phyloP scores from a whole-genome alignment of 2,888 invertebrate genomes.

The Diarsia brunnea region DNA sequence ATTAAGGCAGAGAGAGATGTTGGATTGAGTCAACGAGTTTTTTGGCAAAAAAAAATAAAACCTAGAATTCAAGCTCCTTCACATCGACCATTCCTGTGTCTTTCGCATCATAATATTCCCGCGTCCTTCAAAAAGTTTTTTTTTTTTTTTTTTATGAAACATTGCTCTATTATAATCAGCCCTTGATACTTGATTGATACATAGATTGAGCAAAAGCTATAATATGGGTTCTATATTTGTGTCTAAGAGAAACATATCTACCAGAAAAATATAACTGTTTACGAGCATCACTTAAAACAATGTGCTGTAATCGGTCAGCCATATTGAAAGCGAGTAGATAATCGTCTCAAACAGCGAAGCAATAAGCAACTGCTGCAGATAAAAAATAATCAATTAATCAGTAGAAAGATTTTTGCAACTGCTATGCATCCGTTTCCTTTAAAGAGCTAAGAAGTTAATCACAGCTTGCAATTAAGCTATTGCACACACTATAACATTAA shows the following conservation, averaged over 20 bases:
- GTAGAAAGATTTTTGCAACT: background rate
- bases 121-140: no score
- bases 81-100: background rate
- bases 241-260: background rate
- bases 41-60: no score
- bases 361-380: background rate
- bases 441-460: constrained; percentile 12
- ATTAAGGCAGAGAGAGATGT: no score
- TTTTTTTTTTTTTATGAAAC: no score
- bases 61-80: no score
- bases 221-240: no score
- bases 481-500: constrained; percentile 15
- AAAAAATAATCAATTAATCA: constrained; percentile 11
- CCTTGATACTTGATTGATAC: no score
- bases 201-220: no score
- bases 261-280: background rate
- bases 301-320: background rate
- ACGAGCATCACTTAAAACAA: background rate
- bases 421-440: background rate
- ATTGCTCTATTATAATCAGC: no score
- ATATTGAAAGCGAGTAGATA: background rate
- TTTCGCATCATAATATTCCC: no score
- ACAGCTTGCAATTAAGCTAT: constrained; percentile 14
- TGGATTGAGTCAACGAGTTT: no score
- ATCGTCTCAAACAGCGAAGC: background rate